Evolutionary conservation across 2,113 vertebrate genomes (phyloP), one percentile per base, ranked within the genome.

Genomic region (Eubucco bourcierii): DNA sequence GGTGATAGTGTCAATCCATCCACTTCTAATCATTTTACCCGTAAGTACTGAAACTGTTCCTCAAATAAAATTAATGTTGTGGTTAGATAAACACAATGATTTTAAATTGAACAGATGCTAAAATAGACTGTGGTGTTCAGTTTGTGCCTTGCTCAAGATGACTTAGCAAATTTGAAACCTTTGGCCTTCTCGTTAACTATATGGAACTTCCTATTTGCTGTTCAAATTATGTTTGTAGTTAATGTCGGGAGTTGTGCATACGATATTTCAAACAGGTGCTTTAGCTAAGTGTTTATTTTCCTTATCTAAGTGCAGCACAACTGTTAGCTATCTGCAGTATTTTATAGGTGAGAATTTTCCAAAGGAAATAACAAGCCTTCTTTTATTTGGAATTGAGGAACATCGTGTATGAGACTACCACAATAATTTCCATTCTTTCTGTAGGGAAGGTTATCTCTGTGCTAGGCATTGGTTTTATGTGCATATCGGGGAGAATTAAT

Each of bases 1-100:
- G 98, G 99, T 46, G 99, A 99, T 97, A 99, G 99, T 67, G 98
- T 99, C 97, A 99, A 99, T 97, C 99, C 99, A 24, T 99, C 99
- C 21, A 98, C 98, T 90, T 98, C 98, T 10, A 98, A 95, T 94
- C 98, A 98, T 95, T 98, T 99, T 95, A 98, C 98, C 65, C 98
- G 99, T 99, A 98, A 99, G 99, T 98, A 96, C 52, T 28, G 7
- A 72, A 33, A 10, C 56, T 66, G 1, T 64, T 87, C 63, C 79
- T 34, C 63, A 59, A 41, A 50, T 52, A 73, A 78, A 59, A 31
- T 47, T 24, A 18, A 16, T 46, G 6, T 31, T 64, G 9, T 72
- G 23, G 10, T 47, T 67, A 71, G 31, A 61, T 82, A 92, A 79
- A 37, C 24, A 31, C 12, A 27, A 55, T 61, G 15, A 34, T 71